Evolutionary conservation across 2,888 invertebrate genomes (phyloP).

Genomic region (Drosophila nr. medialis): DNA sequence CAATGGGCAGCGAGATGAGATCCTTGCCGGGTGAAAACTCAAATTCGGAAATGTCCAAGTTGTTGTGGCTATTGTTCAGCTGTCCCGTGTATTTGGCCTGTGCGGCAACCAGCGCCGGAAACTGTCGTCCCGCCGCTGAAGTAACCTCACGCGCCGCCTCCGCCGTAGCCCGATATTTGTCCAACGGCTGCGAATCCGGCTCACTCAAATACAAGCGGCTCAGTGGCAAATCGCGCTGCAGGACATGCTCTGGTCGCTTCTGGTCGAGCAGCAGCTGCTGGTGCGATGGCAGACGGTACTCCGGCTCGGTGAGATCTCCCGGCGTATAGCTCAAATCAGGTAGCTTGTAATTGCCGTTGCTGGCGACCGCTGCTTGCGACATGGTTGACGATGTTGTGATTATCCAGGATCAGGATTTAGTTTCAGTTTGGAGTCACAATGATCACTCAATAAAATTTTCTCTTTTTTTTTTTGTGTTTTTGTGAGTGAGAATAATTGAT

Average conservation of each 20-base stretch:
- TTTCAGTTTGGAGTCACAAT: slow-evolving; percentile 4
- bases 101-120: slow-evolving; percentile 66
- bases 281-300: slow-evolving; percentile 84
- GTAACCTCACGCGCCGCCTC: slow-evolving; percentile 22
- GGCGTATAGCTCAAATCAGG: slow-evolving; percentile 85
- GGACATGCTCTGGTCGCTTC: slow-evolving; percentile 66
- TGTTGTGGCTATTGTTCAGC: slow-evolving; percentile 46
- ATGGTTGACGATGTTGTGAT: slow-evolving; percentile 43
- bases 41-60: slow-evolving; percentile 42
- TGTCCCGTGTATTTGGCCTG: slow-evolving; percentile 64
- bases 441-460: slow-evolving; percentile 6
- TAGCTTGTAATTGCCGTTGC: slow-evolving; percentile 33
- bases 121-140: slow-evolving; percentile 58
- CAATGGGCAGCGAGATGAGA: slow-evolving; percentile 55
- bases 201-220: slow-evolving; percentile 80
- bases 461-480: background rate
- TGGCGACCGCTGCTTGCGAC: slow-evolving; percentile 60
- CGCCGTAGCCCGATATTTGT: slow-evolving; percentile 17
- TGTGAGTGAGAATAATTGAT: slow-evolving; percentile 1
- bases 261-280: slow-evolving; percentile 78
- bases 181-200: slow-evolving; percentile 37
- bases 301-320: slow-evolving; percentile 85
- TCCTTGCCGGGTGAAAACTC: slow-evolving; percentile 64
- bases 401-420: slow-evolving; percentile 6
- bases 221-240: slow-evolving; percentile 74